Evolutionary conservation across 2,888 invertebrate genomes (phyloP).

Genomic region (Tiliacea citrago): DNA sequence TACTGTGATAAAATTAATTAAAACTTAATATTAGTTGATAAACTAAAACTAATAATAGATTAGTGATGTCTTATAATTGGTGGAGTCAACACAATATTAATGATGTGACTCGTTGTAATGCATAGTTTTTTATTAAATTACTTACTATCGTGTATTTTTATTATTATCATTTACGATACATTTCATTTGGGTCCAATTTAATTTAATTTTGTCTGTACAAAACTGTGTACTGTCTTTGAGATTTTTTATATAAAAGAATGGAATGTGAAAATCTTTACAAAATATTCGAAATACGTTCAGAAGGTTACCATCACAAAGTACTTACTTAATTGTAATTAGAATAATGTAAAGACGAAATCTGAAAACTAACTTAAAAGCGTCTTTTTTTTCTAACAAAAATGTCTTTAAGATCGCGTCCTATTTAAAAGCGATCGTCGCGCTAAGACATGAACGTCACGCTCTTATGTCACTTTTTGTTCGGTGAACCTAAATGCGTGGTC

Average conservation of each 20-base stretch:
- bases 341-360: not conserved
- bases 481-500: no score
- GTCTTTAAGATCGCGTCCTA: not conserved
- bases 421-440: no score
- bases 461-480: no score
- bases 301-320: not conserved
- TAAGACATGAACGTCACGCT: no score
- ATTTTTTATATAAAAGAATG: not conserved
- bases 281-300: not conserved
- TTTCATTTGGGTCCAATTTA: not conserved
- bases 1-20: constrained; percentile 31
- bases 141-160: not conserved
- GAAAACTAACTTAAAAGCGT: not conserved
- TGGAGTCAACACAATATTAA: not conserved
- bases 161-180: not conserved
- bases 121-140: not conserved
- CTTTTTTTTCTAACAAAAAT: constrained; percentile 2
- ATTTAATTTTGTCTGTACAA: not conserved
- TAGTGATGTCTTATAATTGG: constrained; percentile 24
- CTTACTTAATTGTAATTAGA: not conserved
- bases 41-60: not conserved
- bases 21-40: constrained; percentile 28
- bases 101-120: not conserved
- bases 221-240: no score
- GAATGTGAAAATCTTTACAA: not conserved